Conservation (phyloP, 2,797 vertebrate species). For the Macroramphosus scolopax region DNA sequence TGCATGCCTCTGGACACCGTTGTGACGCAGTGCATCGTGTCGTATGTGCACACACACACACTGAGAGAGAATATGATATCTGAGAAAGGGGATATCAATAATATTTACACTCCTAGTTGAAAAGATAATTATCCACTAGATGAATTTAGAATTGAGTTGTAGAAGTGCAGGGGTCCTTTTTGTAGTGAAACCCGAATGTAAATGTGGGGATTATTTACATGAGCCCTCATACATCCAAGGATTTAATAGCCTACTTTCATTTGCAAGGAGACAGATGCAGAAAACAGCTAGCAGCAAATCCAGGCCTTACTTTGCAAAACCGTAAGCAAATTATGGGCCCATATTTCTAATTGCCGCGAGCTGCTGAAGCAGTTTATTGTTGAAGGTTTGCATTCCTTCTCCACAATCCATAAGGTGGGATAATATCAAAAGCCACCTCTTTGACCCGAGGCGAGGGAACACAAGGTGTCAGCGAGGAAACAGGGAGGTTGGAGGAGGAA, state of each 20-base stretch:
- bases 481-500: neutral
- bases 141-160: constrained; percentile 68
- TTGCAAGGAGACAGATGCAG: constrained; percentile 41
- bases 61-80: constrained; percentile 33
- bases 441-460: constrained; percentile 21
- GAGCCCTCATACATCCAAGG: constrained; percentile 56
- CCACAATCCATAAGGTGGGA: constrained; percentile 25
- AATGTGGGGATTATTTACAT: constrained; percentile 69
- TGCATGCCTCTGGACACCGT: too few relatives aligned
- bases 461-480: neutral
- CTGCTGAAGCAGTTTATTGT: constrained; percentile 46
- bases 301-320: constrained; percentile 53
- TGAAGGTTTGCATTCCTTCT: constrained; percentile 36
- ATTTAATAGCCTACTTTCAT: constrained; percentile 63
- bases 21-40: too few relatives aligned
- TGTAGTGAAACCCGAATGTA: constrained; percentile 56
- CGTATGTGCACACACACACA: constrained; percentile 1
- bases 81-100: constrained; percentile 51
- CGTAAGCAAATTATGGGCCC: constrained; percentile 57
- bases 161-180: constrained; percentile 42
- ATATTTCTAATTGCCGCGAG: constrained; percentile 35
- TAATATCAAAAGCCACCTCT: too few relatives aligned
- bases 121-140: constrained; percentile 67
- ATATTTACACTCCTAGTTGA: constrained; percentile 61
- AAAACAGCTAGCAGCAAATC: constrained; percentile 48